Conservation (phyloP, 2,888 invertebrate genomes). For the Uropetala carovei region DNA sequence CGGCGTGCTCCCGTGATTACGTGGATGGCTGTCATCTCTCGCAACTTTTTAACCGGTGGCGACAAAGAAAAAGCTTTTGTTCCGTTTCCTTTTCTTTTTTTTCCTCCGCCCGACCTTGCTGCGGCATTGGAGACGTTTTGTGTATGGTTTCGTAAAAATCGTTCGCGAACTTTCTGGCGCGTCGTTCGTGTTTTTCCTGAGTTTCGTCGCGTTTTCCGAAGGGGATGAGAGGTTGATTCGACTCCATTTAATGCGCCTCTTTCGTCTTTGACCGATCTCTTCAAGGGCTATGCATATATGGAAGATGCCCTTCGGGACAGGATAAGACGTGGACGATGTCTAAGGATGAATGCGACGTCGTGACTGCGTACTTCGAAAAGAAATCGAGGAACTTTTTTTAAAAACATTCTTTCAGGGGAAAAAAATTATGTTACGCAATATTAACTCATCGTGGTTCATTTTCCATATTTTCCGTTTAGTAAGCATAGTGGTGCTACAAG, state of each 20-base stretch:
- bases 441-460: neutral
- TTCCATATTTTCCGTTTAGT: too few species aligned
- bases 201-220: neutral
- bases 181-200: neutral
- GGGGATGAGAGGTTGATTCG: neutral
- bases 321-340: too few species aligned
- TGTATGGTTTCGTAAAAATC: neutral
- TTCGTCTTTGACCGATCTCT: conserved; percentile 19
- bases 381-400: neutral
- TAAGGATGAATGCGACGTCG: too few species aligned
- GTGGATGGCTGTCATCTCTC: neutral
- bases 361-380: too few species aligned
- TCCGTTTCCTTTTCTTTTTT: neutral
- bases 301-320: too few species aligned
- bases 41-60: neutral
- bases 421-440: neutral
- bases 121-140: neutral
- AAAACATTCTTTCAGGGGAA: neutral
- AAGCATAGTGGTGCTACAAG: too few species aligned
- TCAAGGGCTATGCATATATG: neutral
- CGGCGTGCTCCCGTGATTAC: neutral
- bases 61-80: neutral
- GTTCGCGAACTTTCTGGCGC: neutral
- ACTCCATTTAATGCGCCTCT: neutral
- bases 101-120: neutral